phyloP scores from a whole-genome alignment of 2,113 vertebrate genomes.

The Oreochromis spilurus region DNA sequence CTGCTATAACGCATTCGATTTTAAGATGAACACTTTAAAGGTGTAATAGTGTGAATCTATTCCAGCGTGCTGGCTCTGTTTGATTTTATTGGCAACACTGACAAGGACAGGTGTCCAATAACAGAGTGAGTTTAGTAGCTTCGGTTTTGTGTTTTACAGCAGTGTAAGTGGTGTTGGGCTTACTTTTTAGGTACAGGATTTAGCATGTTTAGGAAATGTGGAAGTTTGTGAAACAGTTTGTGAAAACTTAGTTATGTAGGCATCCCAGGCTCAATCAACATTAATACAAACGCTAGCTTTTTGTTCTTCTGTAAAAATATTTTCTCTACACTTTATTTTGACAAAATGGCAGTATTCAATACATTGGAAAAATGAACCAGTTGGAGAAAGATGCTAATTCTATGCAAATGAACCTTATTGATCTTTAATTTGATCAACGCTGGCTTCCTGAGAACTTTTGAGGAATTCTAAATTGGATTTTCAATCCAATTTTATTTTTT shows the following conservation, averaged over 20 bases:
- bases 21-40: neutral
- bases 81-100: neutral
- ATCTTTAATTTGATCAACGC: neutral
- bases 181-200: neutral
- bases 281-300: neutral
- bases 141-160: neutral
- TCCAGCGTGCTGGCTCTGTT: neutral
- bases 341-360: no score
- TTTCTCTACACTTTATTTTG: no score
- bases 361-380: neutral
- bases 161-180: neutral
- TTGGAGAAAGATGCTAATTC: neutral
- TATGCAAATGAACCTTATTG: neutral
- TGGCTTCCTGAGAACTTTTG: neutral
- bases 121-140: neutral
- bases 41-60: conserved; percentile 21
- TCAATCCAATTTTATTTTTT: neutral
- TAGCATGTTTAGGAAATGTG: neutral
- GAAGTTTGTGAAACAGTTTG: neutral
- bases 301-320: no score
- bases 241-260: neutral
- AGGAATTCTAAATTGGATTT: neutral
- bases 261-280: neutral
- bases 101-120: neutral
- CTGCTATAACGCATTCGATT: neutral